Base-by-base conservation (phyloP, 23 tunicate species). In the Oikopleura vanhoeffeni region DNA sequence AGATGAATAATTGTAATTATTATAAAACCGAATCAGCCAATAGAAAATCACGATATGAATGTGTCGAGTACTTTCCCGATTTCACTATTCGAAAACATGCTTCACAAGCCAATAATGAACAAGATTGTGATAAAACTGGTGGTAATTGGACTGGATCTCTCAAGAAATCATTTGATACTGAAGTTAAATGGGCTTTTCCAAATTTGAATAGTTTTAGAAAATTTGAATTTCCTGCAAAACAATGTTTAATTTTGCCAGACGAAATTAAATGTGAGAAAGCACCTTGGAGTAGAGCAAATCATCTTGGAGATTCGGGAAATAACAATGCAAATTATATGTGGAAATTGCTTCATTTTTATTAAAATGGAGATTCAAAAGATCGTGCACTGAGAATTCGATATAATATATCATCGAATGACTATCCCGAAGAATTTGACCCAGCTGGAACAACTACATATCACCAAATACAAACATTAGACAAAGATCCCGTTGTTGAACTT, bases 331-430 rank as follows among this genome's bases (percentile, higher is more conserved):
- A 71, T 30, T 71, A 13, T 38, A 71, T 18, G 32, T 71, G 79
- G 79, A 71, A 33, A 24, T 30, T 71, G 27, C 79, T 38, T 18
- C 79, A 71, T 32, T 71, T 13, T 30, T 33, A 71, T 33, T 18
- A n/a, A n/a, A n/a, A n/a, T n/a, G n/a, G n/a, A n/a, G n/a, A 71
- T 33, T 71, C 79, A 33, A 71, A 71, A 71, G 79, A 71, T 2
- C 32, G 79, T 38, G 38, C 79, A 18, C 79, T 71, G 36, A 33
- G 79, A 71, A 71, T 71, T 32, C 79, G 79, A 24, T 71, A 71
- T 30, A 71, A 71, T 38, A 71, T 71, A 18, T 13, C 79, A 2
- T 18, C 38, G 4, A 71, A 71, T 30, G 79, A 71, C 32, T 71
- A 71, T 30, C 79, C 79, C 2, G 79, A 71, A 18, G 79, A 24